Percentiles rank a stretch among this genome's conserved stretches.
phyloP scores from a whole-genome alignment of 64 coral and sea anemone species.

The Dendronephthya gigantea region DNA sequence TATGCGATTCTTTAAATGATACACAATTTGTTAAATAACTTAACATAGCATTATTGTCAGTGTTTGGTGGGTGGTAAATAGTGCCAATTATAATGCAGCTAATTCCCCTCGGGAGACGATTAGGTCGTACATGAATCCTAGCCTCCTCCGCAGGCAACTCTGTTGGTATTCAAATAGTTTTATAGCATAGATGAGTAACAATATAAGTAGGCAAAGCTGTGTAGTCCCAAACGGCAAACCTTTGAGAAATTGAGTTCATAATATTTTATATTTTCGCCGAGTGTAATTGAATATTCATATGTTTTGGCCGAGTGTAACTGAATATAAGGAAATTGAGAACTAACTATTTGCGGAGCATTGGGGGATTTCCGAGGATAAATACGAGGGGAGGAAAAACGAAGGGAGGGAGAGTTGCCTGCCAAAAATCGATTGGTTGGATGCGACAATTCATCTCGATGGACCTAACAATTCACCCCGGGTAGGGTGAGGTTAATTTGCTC shows the following conservation, averaged over 20 bases:
- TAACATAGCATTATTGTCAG: background rate
- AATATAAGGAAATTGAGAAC: no score
- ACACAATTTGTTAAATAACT: no score
- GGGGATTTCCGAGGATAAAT: background rate
- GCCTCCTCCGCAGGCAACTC: slow-evolving; percentile 1
- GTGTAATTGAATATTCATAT: no score
- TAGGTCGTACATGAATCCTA: background rate
- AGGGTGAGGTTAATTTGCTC: background rate
- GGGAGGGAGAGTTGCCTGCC: background rate
- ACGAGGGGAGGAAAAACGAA: background rate
- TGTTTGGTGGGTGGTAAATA: slow-evolving; percentile 31
- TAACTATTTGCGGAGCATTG: background rate
- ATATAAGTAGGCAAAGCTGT: no score
- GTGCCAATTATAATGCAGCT: slow-evolving; percentile 36
- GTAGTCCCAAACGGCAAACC: no score
- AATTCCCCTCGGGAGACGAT: slow-evolving; percentile 40
- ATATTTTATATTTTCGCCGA: no score
- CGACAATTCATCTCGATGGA: background rate
- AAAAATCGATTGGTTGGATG: background rate
- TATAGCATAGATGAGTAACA: no score
- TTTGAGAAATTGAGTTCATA: no score
- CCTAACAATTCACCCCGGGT: background rate
- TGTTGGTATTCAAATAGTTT: background rate
- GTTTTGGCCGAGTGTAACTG: no score
- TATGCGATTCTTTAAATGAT: no score